Evolutionary conservation across 2,797 vertebrate genomes (phyloP).

Genomic region (Catostomus latipinnis): DNA sequence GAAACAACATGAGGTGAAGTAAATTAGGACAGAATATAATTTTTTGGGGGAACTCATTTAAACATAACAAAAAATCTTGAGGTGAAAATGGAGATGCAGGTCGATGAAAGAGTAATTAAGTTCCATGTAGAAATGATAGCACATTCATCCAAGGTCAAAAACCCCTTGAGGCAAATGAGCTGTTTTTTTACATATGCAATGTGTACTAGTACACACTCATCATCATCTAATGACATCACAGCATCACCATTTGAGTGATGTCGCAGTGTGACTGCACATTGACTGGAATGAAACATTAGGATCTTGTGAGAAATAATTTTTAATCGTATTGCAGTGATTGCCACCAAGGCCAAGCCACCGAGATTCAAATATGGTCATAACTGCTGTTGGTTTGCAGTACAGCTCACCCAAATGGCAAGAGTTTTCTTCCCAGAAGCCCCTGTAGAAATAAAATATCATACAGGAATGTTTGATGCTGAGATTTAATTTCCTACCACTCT

Average conservation of each 20-base stretch:
- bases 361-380: constrained; percentile 71
- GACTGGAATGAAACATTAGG: constrained; percentile 57
- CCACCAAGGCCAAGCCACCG: constrained; percentile 1
- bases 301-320: constrained; percentile 53
- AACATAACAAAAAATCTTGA: constrained; percentile 46
- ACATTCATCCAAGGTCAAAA: constrained; percentile 57
- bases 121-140: constrained; percentile 51
- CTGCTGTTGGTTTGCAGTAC: constrained; percentile 71
- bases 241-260: constrained; percentile 38
- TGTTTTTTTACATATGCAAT: constrained; percentile 49
- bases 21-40: no score
- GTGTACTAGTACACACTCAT: constrained; percentile 41
- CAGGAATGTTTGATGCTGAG: constrained; percentile 80
- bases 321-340: constrained; percentile 37
- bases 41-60: constrained; percentile 24
- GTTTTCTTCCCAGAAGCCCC: constrained; percentile 78
- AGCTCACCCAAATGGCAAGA: constrained; percentile 66
- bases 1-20: no score
- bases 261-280: constrained; percentile 52
- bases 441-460: constrained; percentile 80
- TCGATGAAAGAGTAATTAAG: constrained; percentile 59
- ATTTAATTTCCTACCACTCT: constrained; percentile 82
- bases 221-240: constrained; percentile 56
- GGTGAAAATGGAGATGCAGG: constrained; percentile 46
- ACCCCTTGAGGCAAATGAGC: constrained; percentile 55